Conservation (phyloP, 2,113 vertebrate species). For the Sphaerodactylus townsendi region DNA sequence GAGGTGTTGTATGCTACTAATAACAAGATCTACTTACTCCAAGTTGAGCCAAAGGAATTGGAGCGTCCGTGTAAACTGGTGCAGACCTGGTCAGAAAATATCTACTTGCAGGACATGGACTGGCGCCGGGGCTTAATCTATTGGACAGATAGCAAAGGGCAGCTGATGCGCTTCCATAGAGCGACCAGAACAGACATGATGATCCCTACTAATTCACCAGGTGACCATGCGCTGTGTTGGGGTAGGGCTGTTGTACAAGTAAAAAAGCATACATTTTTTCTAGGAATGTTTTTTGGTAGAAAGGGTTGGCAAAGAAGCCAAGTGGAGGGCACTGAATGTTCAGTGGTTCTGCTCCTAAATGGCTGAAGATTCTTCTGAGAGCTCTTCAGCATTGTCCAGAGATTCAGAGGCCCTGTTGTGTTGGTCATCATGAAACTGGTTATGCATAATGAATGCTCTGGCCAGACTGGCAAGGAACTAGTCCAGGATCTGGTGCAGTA, state of each 20-base stretch:
- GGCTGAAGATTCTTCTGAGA: too few relatives aligned
- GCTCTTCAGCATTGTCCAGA: too few relatives aligned
- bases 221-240: constrained; percentile 55
- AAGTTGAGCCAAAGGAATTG: constrained; percentile 66
- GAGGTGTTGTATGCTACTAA: constrained; percentile 77
- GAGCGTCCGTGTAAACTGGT: constrained; percentile 35
- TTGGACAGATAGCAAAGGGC: constrained; percentile 80
- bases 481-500: neutral
- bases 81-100: constrained; percentile 65
- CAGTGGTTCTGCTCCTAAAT: too few relatives aligned
- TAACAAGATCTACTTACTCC: constrained; percentile 73
- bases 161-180: constrained; percentile 70
- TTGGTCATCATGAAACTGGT: too few relatives aligned
- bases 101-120: constrained; percentile 84
- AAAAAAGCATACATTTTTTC: neutral
- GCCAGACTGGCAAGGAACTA: neutral
- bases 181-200: constrained; percentile 64
- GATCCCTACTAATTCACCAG: constrained; percentile 74
- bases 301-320: too few relatives aligned
- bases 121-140: constrained; percentile 83
- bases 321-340: too few relatives aligned
- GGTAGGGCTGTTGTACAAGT: neutral
- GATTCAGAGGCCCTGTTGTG: too few relatives aligned
- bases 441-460: too few relatives aligned
- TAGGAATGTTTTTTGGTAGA: too few relatives aligned